phyloP scores from a whole-genome alignment of 2,113 vertebrate genomes.

The Jacana jacana region DNA sequence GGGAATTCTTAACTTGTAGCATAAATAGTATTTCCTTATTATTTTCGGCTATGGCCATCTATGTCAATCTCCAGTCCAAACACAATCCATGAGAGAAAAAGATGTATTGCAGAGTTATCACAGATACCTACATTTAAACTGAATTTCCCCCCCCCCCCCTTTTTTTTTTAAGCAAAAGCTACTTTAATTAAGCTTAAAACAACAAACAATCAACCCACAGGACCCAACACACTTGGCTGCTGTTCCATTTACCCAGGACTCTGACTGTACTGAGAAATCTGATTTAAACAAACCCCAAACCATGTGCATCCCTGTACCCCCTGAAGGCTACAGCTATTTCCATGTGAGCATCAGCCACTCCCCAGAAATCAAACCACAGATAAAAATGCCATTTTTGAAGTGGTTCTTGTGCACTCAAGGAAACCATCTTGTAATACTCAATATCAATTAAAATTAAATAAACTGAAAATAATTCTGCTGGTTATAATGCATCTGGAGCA shows the following conservation, averaged over 20 bases:
- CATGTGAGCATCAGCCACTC: not conserved
- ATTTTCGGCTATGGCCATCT: slow-evolving; percentile 41
- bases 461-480: not conserved
- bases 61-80: not conserved
- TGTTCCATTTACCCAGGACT: not conserved
- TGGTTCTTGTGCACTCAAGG: not conserved
- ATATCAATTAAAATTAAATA: not conserved
- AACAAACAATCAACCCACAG: not conserved
- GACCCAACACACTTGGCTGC: not conserved
- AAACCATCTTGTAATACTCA: not conserved
- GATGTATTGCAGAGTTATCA: not conserved
- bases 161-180: not conserved
- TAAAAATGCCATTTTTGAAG: not conserved
- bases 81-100: slow-evolving; percentile 1
- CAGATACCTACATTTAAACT: not conserved
- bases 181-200: slow-evolving; percentile 17
- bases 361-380: not conserved
- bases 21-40: slow-evolving; percentile 54
- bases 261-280: not conserved
- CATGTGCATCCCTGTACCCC: not conserved
- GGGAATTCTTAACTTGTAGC: slow-evolving; percentile 53
- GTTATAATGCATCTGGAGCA: not conserved
- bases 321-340: not conserved
- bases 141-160: not conserved
- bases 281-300: not conserved